Percentiles rank a stretch among this genome's conserved stretches.
Evolutionary conservation across 2,113 vertebrate genomes (phyloP).

Genomic region (Synchiropus splendidus): DNA sequence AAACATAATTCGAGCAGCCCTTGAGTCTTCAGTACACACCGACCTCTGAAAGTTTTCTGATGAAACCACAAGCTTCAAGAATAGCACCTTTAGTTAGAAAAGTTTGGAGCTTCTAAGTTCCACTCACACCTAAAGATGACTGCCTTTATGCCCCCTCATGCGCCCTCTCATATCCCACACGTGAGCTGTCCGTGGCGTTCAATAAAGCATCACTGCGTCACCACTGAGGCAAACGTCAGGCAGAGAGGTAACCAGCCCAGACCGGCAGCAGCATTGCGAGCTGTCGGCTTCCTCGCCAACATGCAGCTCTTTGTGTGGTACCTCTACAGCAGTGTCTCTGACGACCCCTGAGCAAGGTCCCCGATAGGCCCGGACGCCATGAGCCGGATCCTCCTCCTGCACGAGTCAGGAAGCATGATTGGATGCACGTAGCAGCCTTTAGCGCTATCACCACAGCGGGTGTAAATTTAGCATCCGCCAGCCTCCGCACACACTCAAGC

Average conservation of each 20-base stretch:
- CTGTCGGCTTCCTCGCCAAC: background rate
- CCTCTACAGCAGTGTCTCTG: slow-evolving; percentile 14
- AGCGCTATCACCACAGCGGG: slow-evolving; percentile 33
- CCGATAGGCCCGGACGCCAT: slow-evolving; percentile 27
- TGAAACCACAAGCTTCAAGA: too few relatives aligned
- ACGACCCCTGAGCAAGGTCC: slow-evolving; percentile 2
- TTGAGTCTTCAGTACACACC: too few relatives aligned
- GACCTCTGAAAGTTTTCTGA: too few relatives aligned
- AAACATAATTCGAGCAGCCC: too few relatives aligned
- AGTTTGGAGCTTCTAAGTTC: too few relatives aligned
- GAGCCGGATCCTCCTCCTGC: slow-evolving; percentile 32
- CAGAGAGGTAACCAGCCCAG: slow-evolving; percentile 8
- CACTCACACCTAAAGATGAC: too few relatives aligned
- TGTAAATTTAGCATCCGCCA: slow-evolving; percentile 44
- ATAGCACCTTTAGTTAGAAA: slow-evolving; percentile 14
- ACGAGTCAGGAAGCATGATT: slow-evolving; percentile 33
- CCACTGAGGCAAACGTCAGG: background rate
- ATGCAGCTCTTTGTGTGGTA: slow-evolving; percentile 16
- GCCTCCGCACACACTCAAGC: background rate
- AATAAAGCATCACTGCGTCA: slow-evolving; percentile 16
- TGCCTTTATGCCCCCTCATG: background rate
- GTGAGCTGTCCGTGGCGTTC: slow-evolving; percentile 41
- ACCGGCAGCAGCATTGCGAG: too few relatives aligned
- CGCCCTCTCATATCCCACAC: slow-evolving; percentile 17
- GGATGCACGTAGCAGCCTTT: slow-evolving; percentile 32